Evolutionary conservation across 2,888 invertebrate species (phyloP).

Genomic region (Heteromurus nitidus): DNA sequence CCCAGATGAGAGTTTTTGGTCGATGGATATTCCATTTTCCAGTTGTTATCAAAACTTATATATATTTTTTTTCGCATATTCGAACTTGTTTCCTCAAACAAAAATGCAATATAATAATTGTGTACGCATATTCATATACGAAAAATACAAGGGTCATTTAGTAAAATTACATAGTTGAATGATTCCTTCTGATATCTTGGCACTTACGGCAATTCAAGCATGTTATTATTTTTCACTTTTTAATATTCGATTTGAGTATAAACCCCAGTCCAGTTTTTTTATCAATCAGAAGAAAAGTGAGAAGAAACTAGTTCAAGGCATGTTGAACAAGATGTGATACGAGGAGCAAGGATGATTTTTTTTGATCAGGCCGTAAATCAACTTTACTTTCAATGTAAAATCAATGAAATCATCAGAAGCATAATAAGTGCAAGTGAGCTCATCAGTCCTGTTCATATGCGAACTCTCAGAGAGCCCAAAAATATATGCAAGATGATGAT

Average conservation of each 20-base stretch:
- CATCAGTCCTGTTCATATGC: too few relatives aligned
- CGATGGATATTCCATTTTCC: constrained; percentile 15
- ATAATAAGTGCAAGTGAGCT: constrained; percentile 17
- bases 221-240: constrained; percentile 36
- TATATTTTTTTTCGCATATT: background rate
- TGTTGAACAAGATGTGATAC: background rate
- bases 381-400: constrained; percentile 3
- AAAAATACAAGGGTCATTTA: background rate
- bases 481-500: too few relatives aligned
- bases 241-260: background rate
- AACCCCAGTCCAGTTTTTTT: background rate
- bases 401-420: constrained; percentile 19
- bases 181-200: background rate
- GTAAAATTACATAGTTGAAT: constrained; percentile 14
- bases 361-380: too few relatives aligned
- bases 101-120: background rate
- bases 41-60: constrained; percentile 10
- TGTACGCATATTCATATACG: constrained; percentile 9
- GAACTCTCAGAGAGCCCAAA: too few relatives aligned
- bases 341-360: too few relatives aligned
- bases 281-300: background rate
- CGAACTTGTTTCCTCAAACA: too few relatives aligned
- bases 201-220: constrained; percentile 33
- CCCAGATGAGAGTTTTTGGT: background rate
- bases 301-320: constrained; percentile 35